Base-by-base conservation (phyloP, 2,888 invertebrate genomes). In the Candidula unifasciata region DNA sequence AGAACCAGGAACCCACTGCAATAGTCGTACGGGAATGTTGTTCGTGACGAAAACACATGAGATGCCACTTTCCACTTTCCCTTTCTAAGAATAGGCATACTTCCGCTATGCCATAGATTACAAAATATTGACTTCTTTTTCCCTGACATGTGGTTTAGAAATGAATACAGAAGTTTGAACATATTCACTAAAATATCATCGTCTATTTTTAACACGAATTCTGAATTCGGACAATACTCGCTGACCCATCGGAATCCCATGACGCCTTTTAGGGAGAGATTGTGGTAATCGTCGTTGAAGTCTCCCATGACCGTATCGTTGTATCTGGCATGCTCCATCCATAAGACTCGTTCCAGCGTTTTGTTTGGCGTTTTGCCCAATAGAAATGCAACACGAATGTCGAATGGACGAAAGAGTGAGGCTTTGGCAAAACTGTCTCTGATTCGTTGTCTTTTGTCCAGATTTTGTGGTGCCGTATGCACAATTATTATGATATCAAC, bases 231-330 rank as follows among this genome's bases (percentile, higher is more conserved):
- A 37, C 86, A 86, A 69, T 85, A 27, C n/a, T 83, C 66, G 66
- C 64, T 81, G 37, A 81, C 73, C 86, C 86, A 86, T 68, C 82
- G 83, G 73, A 88, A 88, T 0, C 89, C 91, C 24, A 91, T 83
- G 35, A 91, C 91, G 18, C 91, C 92, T 87, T 92, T 92, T 78
- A 91, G 88, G 2, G 92, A 90, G 13, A 91, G 87, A 85, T 91
- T 91, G 71, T 86, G 87, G 84, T 92, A 91, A 0, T 89, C 83
- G 82, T 92, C 92, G 3, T 86, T 57, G 86, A 91, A 92, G 21
- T 89, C 79, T 3, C 91, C 91, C 86, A 91, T 91, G 10, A 92
- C 88, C 3, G 90, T 89, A 81, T 92, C 92, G 21, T 86, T 80
- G 83, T 91, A 88, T 10, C 89, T 80, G 2, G 69, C 71, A 73